A percentile compares a stretch with the other conserved stretches of the same genome.
Conservation (phyloP, 2,113 vertebrate genomes). For the Labeo rohita region DNA sequence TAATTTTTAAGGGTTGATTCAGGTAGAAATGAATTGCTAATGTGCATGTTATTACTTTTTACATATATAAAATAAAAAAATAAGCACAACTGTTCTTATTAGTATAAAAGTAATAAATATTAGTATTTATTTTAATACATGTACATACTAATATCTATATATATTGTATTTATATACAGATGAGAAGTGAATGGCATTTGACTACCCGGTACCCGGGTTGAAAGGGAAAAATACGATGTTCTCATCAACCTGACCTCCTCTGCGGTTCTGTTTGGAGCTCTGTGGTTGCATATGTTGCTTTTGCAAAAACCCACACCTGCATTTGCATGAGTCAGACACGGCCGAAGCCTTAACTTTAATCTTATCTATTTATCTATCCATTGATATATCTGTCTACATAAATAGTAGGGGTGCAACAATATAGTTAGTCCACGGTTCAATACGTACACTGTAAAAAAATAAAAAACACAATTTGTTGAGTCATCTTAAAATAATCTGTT, state of each 20-base stretch:
- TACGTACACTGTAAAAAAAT: no score
- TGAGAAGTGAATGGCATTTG: neutral
- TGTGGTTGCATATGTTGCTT: constrained; percentile 37
- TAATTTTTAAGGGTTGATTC: neutral
- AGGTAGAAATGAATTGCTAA: neutral
- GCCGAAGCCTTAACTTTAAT: neutral
- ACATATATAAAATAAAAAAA: neutral
- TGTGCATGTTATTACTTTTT: neutral
- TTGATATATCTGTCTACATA: neutral
- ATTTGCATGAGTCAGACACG: neutral
- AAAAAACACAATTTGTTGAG: no score
- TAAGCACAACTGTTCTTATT: neutral
- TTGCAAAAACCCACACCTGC: constrained; percentile 30
- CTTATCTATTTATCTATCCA: neutral
- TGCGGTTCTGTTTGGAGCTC: constrained; percentile 28
- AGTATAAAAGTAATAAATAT: neutral
- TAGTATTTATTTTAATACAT: neutral
- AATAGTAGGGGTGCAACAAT: no score
- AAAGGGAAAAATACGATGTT: constrained; percentile 15
- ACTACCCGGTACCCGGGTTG: constrained; percentile 9
- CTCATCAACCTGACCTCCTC: neutral
- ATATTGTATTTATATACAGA: neutral
- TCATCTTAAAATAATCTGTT: no score
- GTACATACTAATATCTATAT: neutral
- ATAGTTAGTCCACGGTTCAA: no score